Evolutionary conservation across 2,888 invertebrate species (phyloP).

Genomic region (Himalopsyche japonica): DNA sequence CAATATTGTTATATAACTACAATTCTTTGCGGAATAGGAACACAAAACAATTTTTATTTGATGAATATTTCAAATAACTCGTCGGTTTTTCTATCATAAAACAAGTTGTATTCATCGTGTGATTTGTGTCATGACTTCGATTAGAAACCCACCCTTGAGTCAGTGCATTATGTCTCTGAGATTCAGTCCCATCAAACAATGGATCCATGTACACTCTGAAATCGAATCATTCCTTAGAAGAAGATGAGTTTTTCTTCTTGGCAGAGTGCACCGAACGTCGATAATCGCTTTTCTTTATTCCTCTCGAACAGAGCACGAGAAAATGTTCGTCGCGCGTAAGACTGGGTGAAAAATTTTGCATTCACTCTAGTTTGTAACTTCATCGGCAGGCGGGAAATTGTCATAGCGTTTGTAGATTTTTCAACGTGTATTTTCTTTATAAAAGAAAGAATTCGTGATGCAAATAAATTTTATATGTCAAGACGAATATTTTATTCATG

Average conservation of each 20-base stretch:
- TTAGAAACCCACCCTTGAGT: background rate
- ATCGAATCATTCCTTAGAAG: conserved; percentile 35
- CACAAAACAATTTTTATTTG: too few species aligned
- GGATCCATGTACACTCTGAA: conserved; percentile 29
- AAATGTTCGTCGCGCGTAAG: background rate
- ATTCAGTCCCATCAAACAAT: conserved; percentile 17
- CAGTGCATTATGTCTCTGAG: background rate
- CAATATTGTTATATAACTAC: too few species aligned
- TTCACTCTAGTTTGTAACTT: background rate
- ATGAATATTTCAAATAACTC: too few species aligned
- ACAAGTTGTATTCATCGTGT: background rate
- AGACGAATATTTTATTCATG: too few species aligned
- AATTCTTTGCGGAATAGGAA: too few species aligned
- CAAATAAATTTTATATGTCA: background rate
- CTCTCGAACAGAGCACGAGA: background rate
- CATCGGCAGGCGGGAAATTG: background rate
- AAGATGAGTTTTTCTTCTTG: conserved; percentile 37
- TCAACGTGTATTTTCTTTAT: background rate
- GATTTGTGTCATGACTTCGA: background rate
- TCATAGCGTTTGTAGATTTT: background rate
- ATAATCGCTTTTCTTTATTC: conserved; percentile 30
- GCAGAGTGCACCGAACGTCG: conserved; percentile 28
- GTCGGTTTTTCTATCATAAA: too few species aligned
- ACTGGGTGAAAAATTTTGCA: background rate
- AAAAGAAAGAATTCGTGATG: background rate